Evolutionary conservation across 2,888 invertebrate genomes (phyloP), one percentile per base, ranked within the genome.

Genomic region (Phyllotreta striolata): DNA sequence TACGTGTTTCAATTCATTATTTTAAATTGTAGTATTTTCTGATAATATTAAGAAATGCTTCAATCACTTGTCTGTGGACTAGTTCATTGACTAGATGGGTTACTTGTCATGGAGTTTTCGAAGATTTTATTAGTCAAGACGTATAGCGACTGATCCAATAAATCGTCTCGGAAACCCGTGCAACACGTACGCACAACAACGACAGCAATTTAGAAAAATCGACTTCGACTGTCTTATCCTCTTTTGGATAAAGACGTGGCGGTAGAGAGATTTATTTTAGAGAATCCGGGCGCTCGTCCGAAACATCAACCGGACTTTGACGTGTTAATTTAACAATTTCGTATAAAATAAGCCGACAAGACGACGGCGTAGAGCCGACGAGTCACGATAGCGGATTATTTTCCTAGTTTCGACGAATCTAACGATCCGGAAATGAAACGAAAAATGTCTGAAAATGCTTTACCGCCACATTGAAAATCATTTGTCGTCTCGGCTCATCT

Each of bases 101-200:
- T 13, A 44, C 12, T 9, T 9, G 24, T 66, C 63, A 70, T 71
- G 59, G 49, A 59, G 55, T 59, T 46, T 56, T 52, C 52, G 39
- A 70, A 71, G 71, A 70, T 74, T 76, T 75, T 75, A 76, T 75
- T 73, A 73, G 74, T 74, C 70, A 69, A 41, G 40, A 41, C 55
- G 71, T 70, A 70, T 24, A 69, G 67, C 73, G 70, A 70, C 69
- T 71, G 73, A 71, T 69, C 67, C 73, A 65, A 75, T 75, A 74
- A 75, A 75, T 75, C 74, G 73, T 67, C 51, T 70, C 72, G 71
- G 71, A 73, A 74, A 73, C 70, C 72, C 70, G 69, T 70, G 68
- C 44, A 39, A 46, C 44, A 24, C 52, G 12, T 54, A 52, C 63
- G 43, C 57, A 63, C 44, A 63, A 57, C 56, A 63, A 44, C 39